A percentile compares a stretch with the other conserved stretches of the same genome.
These are phyloP conservation scores for Seira sanloemensis DNA, from an alignment of 2,888 invertebrate species.

Conservation along the genomic window DNA sequence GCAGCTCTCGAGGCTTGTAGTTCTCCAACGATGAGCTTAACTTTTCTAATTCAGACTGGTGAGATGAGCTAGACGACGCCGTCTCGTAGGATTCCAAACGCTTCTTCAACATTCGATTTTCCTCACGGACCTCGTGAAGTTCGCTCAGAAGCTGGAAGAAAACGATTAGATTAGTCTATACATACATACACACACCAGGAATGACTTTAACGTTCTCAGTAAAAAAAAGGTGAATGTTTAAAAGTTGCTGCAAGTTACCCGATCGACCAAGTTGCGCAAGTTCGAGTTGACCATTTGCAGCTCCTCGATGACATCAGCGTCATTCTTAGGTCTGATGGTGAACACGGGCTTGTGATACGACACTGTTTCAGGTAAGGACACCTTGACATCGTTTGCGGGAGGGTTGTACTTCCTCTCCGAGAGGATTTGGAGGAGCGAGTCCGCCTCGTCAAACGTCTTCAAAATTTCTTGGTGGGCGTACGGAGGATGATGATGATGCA, in stretches of 20 bases:
- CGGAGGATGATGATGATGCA: conserved; percentile 9
- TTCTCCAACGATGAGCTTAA: conserved; percentile 28
- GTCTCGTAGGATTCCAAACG: conserved; percentile 50
- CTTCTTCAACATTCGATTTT: conserved; percentile 57
- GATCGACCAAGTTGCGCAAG: conserved; percentile 67
- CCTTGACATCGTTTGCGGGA: conserved; percentile 24
- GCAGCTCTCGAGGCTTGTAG: conserved; percentile 57
- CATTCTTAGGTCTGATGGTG: conserved; percentile 69
- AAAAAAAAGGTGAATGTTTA: too few relatives aligned
- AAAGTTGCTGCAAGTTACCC: conserved; percentile 55
- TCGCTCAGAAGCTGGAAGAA: conserved; percentile 61
- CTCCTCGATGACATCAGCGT: conserved; percentile 72
- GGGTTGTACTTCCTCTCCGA: conserved; percentile 43
- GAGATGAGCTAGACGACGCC: conserved; percentile 39
- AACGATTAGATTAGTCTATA: neutral
- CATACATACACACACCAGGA: neutral
- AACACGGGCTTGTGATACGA: conserved; percentile 41
- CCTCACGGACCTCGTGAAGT: conserved; percentile 64
- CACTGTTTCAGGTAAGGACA: conserved; percentile 30
- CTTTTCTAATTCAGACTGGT: conserved; percentile 25
- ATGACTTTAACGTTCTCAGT: neutral
- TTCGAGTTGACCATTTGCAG: conserved; percentile 69
- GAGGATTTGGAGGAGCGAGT: conserved; percentile 68
- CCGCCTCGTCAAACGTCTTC: conserved; percentile 69
- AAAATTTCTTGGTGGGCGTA: conserved; percentile 51